Conservation (phyloP, 1,140 invertebrate species). For the Drosophila tropicalis region DNA sequence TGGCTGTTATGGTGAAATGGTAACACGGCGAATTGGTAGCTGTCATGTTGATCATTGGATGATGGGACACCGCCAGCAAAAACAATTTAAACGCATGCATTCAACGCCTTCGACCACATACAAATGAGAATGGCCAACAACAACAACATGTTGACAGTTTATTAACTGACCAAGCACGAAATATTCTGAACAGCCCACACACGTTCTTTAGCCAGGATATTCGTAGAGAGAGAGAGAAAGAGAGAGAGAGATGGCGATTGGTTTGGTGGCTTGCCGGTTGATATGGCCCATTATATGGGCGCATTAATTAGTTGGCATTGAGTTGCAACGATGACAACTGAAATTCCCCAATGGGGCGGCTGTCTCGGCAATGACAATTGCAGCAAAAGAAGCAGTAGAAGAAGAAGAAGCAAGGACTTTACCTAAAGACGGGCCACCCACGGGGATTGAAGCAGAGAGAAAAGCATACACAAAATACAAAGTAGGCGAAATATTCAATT, state of each 20-base stretch:
- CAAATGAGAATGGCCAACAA: constrained; percentile 21
- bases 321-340: constrained; percentile 53
- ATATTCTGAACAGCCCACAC: constrained; percentile 67
- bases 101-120: constrained; percentile 69
- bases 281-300: constrained; percentile 69
- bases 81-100: constrained; percentile 77
- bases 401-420: constrained; percentile 3
- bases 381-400: constrained; percentile 7
- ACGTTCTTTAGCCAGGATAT: constrained; percentile 23
- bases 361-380: constrained; percentile 28
- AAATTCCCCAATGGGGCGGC: constrained; percentile 44
- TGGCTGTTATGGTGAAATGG: not conserved
- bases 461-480: not conserved
- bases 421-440: constrained; percentile 36
- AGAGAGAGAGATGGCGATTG: constrained; percentile 3
- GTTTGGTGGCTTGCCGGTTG: constrained; percentile 41
- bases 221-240: not conserved
- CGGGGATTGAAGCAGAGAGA: not conserved
- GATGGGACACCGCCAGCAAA: constrained; percentile 45
- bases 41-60: constrained; percentile 63
- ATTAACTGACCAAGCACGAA: constrained; percentile 73
- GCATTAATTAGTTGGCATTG: constrained; percentile 77
- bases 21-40: constrained; percentile 16
- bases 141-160: constrained; percentile 70
- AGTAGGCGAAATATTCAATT: constrained; percentile 2